phyloP scores from a whole-genome alignment of 2,797 vertebrate species.

The Xenentodon cancila region DNA sequence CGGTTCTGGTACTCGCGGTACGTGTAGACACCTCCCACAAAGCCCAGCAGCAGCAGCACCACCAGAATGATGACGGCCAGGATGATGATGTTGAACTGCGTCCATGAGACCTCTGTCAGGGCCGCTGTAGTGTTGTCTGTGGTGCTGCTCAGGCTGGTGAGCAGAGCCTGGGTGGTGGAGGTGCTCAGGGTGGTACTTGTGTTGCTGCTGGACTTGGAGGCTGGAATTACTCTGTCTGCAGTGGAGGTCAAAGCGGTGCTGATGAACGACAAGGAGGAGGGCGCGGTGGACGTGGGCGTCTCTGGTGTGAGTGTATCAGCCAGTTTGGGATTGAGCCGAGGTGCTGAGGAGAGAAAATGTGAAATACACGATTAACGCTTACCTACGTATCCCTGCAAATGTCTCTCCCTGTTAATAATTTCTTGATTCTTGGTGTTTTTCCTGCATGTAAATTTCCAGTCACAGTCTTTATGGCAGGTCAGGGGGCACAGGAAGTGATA shows the following conservation, averaged over 20 bases:
- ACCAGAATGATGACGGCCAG: conserved; percentile 97
- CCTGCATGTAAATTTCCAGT: too few species aligned
- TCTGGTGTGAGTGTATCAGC: conserved; percentile 30
- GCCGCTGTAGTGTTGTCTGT: conserved; percentile 89
- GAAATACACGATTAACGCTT: neutral
- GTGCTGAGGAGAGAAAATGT: conserved; percentile 52
- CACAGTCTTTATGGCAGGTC: too few species aligned
- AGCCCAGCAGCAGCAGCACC: conserved; percentile 92
- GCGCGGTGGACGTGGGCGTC: conserved; percentile 51
- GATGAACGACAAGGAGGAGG: conserved; percentile 60
- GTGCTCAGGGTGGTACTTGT: conserved; percentile 62
- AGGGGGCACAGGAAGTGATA: too few species aligned
- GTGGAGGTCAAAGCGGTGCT: conserved; percentile 47
- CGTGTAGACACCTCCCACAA: conserved; percentile 94
- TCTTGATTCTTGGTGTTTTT: too few species aligned
- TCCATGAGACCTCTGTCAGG: conserved; percentile 94
- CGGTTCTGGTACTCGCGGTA: conserved; percentile 97
- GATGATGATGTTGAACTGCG: conserved; percentile 97
- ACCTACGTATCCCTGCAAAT: too few species aligned
- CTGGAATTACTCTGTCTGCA: conserved; percentile 54
- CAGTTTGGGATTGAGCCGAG: conserved; percentile 39
- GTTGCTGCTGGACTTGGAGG: conserved; percentile 49
- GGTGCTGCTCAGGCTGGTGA: conserved; percentile 79
- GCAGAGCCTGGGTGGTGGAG: conserved; percentile 78
- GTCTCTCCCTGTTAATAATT: too few species aligned